Evolutionary conservation across 2,797 vertebrate species (phyloP).

Genomic region (Diglossa cyanea): DNA sequence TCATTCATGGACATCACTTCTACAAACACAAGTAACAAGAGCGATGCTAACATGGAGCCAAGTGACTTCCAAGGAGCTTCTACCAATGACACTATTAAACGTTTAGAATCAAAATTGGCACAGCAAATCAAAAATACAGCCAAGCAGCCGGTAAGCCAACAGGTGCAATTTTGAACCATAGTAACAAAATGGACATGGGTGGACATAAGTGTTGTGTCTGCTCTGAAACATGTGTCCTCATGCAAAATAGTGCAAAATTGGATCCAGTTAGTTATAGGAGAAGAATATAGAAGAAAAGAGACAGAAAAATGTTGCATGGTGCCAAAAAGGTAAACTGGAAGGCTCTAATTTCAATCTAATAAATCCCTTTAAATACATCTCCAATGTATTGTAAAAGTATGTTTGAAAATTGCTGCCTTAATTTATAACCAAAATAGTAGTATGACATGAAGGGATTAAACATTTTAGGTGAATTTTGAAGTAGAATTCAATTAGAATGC

Average conservation of each 20-base stretch:
- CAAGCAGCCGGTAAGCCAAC: slow-evolving; percentile 74
- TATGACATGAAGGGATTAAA: neutral
- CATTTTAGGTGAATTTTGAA: neutral
- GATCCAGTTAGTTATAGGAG: neutral
- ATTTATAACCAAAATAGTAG: neutral
- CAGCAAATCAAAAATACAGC: slow-evolving; percentile 84
- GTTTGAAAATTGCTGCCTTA: neutral
- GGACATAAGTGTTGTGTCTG: neutral
- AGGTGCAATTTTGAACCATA: neutral
- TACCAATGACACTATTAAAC: slow-evolving; percentile 97
- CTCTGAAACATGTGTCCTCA: neutral
- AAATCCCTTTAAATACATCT: neutral
- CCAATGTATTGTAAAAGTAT: neutral
- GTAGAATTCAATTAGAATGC: neutral
- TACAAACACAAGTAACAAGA: slow-evolving; percentile 92
- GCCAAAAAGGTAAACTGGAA: neutral
- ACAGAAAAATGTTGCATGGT: neutral
- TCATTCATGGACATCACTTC: slow-evolving; percentile 90
- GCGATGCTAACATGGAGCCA: slow-evolving; percentile 89
- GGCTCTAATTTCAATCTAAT: neutral
- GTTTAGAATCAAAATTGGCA: slow-evolving; percentile 87
- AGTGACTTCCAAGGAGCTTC: slow-evolving; percentile 86
- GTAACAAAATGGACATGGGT: neutral
- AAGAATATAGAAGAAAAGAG: neutral
- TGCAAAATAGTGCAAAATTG: neutral